phyloP scores from a whole-genome alignment of 2,888 invertebrate genomes.

The Acleris literana region DNA sequence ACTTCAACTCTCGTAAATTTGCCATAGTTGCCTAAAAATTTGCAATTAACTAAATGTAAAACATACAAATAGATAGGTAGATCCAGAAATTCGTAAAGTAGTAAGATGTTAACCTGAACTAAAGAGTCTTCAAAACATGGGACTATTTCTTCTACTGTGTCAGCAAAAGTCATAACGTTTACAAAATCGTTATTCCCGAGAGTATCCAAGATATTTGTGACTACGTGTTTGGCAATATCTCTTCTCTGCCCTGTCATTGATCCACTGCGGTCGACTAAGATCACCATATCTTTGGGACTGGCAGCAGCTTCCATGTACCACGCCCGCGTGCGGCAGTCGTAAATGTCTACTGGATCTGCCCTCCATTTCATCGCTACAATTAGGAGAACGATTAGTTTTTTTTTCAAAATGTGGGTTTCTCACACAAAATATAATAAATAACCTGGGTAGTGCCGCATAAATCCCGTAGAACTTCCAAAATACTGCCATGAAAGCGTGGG shows the following conservation, averaged over 20 bases:
- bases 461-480: slow-evolving; percentile 98
- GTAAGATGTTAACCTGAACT: slow-evolving; percentile 88
- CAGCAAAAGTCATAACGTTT: slow-evolving; percentile 96
- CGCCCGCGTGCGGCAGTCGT: slow-evolving; percentile 96
- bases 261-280: slow-evolving; percentile 94
- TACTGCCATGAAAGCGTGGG: slow-evolving; percentile 98
- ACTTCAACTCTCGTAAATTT: slow-evolving; percentile 92
- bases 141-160: slow-evolving; percentile 90
- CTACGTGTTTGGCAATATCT: slow-evolving; percentile 95
- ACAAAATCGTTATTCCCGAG: slow-evolving; percentile 99
- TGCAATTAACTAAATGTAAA: slow-evolving; percentile 21
- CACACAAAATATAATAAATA: slow-evolving; percentile 40
- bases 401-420: no score
- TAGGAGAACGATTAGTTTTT: slow-evolving; percentile 35
- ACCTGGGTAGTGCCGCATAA: slow-evolving; percentile 98
- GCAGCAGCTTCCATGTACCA: slow-evolving; percentile 99
- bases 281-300: slow-evolving; percentile 96
- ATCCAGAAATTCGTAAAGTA: not conserved
- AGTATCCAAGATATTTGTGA: slow-evolving; percentile 95
- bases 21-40: slow-evolving; percentile 91
- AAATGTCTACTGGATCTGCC: slow-evolving; percentile 93
- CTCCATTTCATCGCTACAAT: slow-evolving; percentile 89
- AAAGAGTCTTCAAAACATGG: slow-evolving; percentile 94
- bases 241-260: slow-evolving; percentile 95
- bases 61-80: not conserved